Evolutionary conservation across 2,113 vertebrate genomes (phyloP), one percentile per base, ranked within the genome.

Genomic region (Neofelis nebulosa): DNA sequence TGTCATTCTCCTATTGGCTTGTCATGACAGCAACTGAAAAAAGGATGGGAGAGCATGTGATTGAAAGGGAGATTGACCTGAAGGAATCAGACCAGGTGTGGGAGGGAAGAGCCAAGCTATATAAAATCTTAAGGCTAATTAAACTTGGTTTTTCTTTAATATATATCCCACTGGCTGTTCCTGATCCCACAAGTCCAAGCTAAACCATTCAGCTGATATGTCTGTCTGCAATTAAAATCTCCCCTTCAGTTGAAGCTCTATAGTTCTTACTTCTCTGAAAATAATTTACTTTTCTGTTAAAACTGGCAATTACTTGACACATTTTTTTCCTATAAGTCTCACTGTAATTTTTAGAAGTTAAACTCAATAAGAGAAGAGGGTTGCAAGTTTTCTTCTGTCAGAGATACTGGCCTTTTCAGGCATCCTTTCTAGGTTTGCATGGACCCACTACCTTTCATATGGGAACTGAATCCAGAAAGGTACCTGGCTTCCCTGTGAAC

Each of bases 81-180:
- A 96, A 98, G 96, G 94, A 99, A 97, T 98, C 97, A 98, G 97
- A 98, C 98, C 97, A 98, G 97, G 97, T 97, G 97, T 98, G 95
- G 98, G 92, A 97, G 94, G 98, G 95, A 96, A 98, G 97, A 95
- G 94, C 95, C 95, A 97, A 71, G 98, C 10, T 97, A 84, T 97
- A 96, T 97, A 98, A 98, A 98, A 99, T 98, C 98, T 98, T 98
- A 98, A 98, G 94, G 98, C 98, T 99, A 99, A 99, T 98, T 99
- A 99, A 99, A 98, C 97, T 98, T 97, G 71, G 66, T 98, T 95
- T 97, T 96, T 97, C 97, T 97, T 96, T 97, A 97, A 87, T 95
- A 84, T 98, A 96, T 98, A 98, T 98, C 97, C 95, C 89, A 96
- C 97, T 94, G 92, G 95, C 96, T 98, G 98, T 95, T 68, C 88